Evolutionary conservation across 1,140 invertebrate genomes (phyloP), one percentile per base, ranked within the genome.

Genomic region (Atta texana): DNA sequence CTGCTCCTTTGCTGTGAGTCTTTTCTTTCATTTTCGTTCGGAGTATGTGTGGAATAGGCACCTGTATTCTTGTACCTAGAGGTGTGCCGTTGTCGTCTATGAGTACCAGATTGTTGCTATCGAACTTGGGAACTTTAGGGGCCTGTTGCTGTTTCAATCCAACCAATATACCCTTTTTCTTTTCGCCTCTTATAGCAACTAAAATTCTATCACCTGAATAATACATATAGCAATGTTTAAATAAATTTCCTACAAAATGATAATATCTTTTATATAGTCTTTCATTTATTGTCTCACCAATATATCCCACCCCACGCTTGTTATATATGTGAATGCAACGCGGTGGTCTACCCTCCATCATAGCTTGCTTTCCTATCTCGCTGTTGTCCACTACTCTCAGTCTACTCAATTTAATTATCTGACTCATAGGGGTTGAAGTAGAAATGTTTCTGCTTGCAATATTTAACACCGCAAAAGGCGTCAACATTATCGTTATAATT

Each of bases 311-410:
- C 3, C 95, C 95, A 2, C 85, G 95, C 95, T 98, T 98, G 92
- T 98, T 99, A 91, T 99, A 99, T 89, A 99, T 96, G 93, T 98
- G 98, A 91, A 99, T 98, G 93, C 97, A 96, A 95, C 97, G 97
- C 0, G 98, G 98, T 59, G 98, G 98, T 95, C 98, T 98, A 55
- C 99, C 99, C 92, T 99, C 98, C 24, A 97, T 96, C 97, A 99
- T 99, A 1, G 99, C 98, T 93, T 97, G 96, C 94, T 98, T 99
- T 34, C 99, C 99, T 87, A 99, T 97, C 89, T 97, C 97, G 86
- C 98, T 99, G 93, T 99, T 99, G 94, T 99, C 99, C 2, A 99
- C 99, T 24, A 99, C 98, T 92, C 98, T 96, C 14, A 99, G 95
- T 82, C 98, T 95, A 21, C 98, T 97, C 75, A 98, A 90, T 93